Percentiles rank a stretch among this genome's conserved stretches.
These are phyloP conservation scores for Drosophila setosimentum DNA, from an alignment of 2,888 invertebrate genomes.

Conservation along the genomic window DNA sequence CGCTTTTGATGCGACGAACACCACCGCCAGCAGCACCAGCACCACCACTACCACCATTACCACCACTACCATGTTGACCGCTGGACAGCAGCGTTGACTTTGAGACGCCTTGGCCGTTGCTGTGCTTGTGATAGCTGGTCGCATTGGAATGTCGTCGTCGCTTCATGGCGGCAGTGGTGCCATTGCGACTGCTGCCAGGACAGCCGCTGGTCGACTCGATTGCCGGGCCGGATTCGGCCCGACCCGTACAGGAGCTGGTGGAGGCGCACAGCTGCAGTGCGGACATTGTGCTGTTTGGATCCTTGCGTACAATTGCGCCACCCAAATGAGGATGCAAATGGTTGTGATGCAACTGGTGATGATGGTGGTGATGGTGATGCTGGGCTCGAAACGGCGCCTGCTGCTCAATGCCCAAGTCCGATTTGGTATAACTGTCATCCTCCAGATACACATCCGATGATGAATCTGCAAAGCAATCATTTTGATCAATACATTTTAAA, in stretches of 20 bases:
- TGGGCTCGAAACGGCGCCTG: slow-evolving; percentile 58
- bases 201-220: slow-evolving; percentile 8
- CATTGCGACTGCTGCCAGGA: slow-evolving; percentile 31
- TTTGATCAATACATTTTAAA: not conserved
- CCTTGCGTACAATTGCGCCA: slow-evolving; percentile 86
- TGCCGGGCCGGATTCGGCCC: slow-evolving; percentile 34
- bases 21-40: slow-evolving; percentile 6
- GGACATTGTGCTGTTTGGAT: slow-evolving; percentile 88
- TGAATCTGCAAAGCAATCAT: slow-evolving; percentile 69
- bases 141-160: slow-evolving; percentile 85
- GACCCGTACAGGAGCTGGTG: slow-evolving; percentile 33
- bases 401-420: slow-evolving; percentile 85
- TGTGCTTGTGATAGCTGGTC: slow-evolving; percentile 78
- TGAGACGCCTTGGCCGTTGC: slow-evolving; percentile 35
- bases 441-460: slow-evolving; percentile 85
- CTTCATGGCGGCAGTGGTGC: slow-evolving; percentile 69
- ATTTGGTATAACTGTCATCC: slow-evolving; percentile 84
- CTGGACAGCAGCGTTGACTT: slow-evolving; percentile 53
- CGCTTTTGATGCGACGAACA: slow-evolving; percentile 89
- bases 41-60: slow-evolving; percentile 78
- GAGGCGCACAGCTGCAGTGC: slow-evolving; percentile 86
- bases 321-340: slow-evolving; percentile 67
- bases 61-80: slow-evolving; percentile 32
- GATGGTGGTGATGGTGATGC: slow-evolving; percentile 65
- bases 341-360: slow-evolving; percentile 63